Evolutionary conservation across 1,140 invertebrate genomes (phyloP), one percentile per base, ranked within the genome.

Genomic region (Nomia melanderi): DNA sequence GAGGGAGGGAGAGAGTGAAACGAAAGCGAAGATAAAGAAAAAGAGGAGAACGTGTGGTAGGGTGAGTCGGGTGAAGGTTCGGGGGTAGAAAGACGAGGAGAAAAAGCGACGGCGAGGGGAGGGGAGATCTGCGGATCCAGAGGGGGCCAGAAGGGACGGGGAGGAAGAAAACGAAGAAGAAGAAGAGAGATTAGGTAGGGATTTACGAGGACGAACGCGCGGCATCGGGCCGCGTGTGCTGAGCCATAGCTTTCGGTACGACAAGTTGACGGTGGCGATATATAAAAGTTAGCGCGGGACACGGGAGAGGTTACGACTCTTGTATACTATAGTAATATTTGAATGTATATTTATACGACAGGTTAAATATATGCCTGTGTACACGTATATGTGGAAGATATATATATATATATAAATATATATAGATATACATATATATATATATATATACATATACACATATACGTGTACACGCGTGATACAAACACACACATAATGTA

Each of bases 341-440:
- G 88, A 91, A 90, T 91, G 88, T 91, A 92, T 92, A 91, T 92
- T 91, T 92, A 92, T 91, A 92, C 89, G 87, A 89, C 89, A 88
- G 88, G 87, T 90, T 90, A n/a, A n/a, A n/a, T n/a, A n/a, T n/a
- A n/a, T n/a, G n/a, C n/a, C n/a, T n/a, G n/a, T n/a, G n/a, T n/a
- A n/a, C n/a, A n/a, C n/a, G n/a, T n/a, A n/a, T n/a, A n/a, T n/a
- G n/a, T n/a, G n/a, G n/a, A n/a, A n/a, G n/a, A n/a, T n/a, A n/a
- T n/a, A n/a, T n/a, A n/a, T n/a, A n/a, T n/a, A n/a, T n/a, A n/a
- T n/a, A n/a, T n/a, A n/a, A n/a, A n/a, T n/a, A n/a, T n/a, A n/a
- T n/a, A n/a, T n/a, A n/a, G n/a, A n/a, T n/a, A n/a, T n/a, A n/a
- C n/a, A n/a, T n/a, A n/a, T n/a, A n/a, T n/a, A n/a, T n/a, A n/a